These are phyloP conservation scores for Holacanthella duospinosa DNA, from an alignment of 2,888 invertebrate species.

Conservation along the genomic window DNA sequence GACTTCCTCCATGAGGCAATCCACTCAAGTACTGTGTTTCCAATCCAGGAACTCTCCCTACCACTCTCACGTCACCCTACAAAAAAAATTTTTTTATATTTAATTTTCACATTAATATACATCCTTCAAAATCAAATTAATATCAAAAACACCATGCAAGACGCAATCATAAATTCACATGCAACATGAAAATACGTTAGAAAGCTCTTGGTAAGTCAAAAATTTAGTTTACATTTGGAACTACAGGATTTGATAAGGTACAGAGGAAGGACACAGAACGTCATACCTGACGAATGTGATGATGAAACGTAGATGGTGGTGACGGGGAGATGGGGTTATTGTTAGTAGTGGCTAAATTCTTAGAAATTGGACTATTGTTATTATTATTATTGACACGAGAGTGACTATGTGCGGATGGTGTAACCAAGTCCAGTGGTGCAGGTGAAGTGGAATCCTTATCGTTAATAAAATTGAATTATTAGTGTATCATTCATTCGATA, in stretches of 20 bases:
- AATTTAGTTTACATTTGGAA: too few relatives aligned
- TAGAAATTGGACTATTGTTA: constrained; percentile 10
- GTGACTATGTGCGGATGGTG: constrained; percentile 24
- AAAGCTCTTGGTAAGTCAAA: too few relatives aligned
- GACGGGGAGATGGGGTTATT: constrained; percentile 12
- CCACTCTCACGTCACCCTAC: neutral
- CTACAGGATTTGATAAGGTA: too few relatives aligned
- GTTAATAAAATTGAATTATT: neutral
- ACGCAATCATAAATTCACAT: too few relatives aligned
- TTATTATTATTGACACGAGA: constrained; percentile 14
- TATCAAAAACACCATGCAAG: too few relatives aligned
- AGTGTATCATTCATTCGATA: neutral
- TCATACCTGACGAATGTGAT: constrained; percentile 3
- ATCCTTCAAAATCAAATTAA: too few relatives aligned
- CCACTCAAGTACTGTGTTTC: neutral
- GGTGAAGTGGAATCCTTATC: constrained; percentile 6
- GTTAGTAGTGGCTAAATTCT: constrained; percentile 20
- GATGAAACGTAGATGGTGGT: constrained; percentile 10
- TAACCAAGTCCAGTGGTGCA: constrained; percentile 30
- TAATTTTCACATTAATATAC: too few relatives aligned
- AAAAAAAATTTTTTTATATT: neutral
- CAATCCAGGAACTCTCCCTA: neutral
- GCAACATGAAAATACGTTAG: too few relatives aligned
- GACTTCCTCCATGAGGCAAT: neutral
- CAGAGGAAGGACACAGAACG: neutral